Evolutionary conservation across 2,888 invertebrate genomes (phyloP).

Genomic region (Lissocephala sabroskyi): DNA sequence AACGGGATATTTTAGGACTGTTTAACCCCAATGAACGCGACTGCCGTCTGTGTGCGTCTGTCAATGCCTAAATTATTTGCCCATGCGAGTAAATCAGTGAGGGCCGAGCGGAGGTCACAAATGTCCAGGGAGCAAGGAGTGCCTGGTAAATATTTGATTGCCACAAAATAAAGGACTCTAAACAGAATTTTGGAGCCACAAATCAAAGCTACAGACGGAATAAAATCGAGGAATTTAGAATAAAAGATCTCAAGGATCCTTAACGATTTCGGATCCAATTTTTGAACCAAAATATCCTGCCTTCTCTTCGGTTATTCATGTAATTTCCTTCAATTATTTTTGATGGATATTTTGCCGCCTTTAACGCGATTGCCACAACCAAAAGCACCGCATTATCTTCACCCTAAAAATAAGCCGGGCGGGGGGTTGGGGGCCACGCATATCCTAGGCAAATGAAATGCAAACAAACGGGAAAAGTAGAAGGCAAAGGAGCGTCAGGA

Average conservation of each 20-base stretch:
- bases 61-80: slow-evolving; percentile 68
- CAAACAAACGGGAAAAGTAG: too few species aligned
- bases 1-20: slow-evolving; percentile 1
- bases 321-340: slow-evolving; percentile 70
- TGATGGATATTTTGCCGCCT: slow-evolving; percentile 55
- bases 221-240: too few species aligned
- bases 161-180: too few species aligned
- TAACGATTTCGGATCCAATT: too few species aligned
- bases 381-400: too few species aligned
- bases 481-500: too few species aligned
- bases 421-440: slow-evolving; percentile 14
- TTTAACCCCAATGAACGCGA: slow-evolving; percentile 13
- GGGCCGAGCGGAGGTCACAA: not conserved
- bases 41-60: too few species aligned
- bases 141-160: too few species aligned
- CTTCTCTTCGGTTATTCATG: slow-evolving; percentile 64
- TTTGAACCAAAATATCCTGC: too few species aligned
- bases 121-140: not conserved
- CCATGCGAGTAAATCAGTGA: slow-evolving; percentile 20
- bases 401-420: slow-evolving; percentile 26
- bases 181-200: too few species aligned
- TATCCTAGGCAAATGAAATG: slow-evolving; percentile 58
- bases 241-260: too few species aligned
- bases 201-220: too few species aligned
- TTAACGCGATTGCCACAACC: slow-evolving; percentile 49